Evolutionary conservation across 2,888 invertebrate genomes (phyloP).

Genomic region (Parnassius glacialis): DNA sequence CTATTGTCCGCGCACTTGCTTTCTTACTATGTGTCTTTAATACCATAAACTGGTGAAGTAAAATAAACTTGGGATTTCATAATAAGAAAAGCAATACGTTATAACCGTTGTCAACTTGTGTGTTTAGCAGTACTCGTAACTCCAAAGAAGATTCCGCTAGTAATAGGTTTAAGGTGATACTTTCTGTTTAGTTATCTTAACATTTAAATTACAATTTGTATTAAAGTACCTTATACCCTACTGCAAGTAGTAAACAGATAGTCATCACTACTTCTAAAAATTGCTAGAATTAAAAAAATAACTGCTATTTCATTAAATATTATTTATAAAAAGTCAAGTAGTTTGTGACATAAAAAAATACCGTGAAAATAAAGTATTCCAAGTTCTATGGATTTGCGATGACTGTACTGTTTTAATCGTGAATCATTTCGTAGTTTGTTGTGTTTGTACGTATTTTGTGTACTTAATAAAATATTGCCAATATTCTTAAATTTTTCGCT

Average conservation of each 20-base stretch:
- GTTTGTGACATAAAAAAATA: not conserved
- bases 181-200: slow-evolving; percentile 38
- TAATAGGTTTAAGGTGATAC: slow-evolving; percentile 50
- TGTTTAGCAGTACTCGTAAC: slow-evolving; percentile 77
- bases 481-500: slow-evolving; percentile 62
- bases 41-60: slow-evolving; percentile 21
- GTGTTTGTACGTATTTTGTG: slow-evolving; percentile 78
- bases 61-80: slow-evolving; percentile 44
- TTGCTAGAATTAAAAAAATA: no score
- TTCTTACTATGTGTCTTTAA: slow-evolving; percentile 64
- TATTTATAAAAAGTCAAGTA: not conserved
- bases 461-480: slow-evolving; percentile 70
- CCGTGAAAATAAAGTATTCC: not conserved
- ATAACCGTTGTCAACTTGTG: slow-evolving; percentile 65
- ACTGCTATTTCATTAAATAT: not conserved
- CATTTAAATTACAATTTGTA: not conserved
- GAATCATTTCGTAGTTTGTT: slow-evolving; percentile 77
- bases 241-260: not conserved
- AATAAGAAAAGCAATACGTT: slow-evolving; percentile 73
- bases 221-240: not conserved
- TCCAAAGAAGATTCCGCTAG: slow-evolving; percentile 62
- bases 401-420: slow-evolving; percentile 73
- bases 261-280: not conserved
- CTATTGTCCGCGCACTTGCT: slow-evolving; percentile 72
- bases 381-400: slow-evolving; percentile 76